Percentiles rank a stretch among this genome's conserved stretches.
Conservation (phyloP, 2,113 vertebrate genomes). For the Archilochus colubris region DNA sequence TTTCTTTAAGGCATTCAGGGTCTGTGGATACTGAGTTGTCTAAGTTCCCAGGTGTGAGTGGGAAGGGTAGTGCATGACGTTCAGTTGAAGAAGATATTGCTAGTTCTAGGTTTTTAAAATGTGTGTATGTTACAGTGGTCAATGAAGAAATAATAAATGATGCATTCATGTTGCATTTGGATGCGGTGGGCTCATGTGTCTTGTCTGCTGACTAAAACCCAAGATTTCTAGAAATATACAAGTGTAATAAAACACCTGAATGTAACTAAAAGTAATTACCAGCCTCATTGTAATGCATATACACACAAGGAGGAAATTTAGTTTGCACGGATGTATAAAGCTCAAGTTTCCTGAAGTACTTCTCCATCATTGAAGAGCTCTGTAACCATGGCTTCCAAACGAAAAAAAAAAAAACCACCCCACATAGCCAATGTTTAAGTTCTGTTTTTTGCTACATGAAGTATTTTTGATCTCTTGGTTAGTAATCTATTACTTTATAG, state of each 20-base stretch:
- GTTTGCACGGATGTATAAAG: neutral
- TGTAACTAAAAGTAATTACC: neutral
- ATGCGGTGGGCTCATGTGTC: neutral
- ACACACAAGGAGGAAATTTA: neutral
- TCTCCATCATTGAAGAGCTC: neutral
- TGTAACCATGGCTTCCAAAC: neutral
- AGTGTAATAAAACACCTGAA: neutral
- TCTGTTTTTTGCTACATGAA: neutral
- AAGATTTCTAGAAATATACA: neutral
- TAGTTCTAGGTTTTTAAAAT: neutral
- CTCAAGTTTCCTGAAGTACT: neutral
- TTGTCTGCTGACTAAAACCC: neutral
- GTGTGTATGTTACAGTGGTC: neutral
- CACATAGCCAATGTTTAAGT: neutral
- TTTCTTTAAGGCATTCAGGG: neutral
- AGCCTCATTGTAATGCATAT: neutral
- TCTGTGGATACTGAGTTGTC: neutral
- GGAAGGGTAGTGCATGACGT: accelerated
- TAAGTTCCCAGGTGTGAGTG: neutral
- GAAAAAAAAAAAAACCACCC: neutral
- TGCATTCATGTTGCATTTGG: neutral
- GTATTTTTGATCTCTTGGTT: neutral
- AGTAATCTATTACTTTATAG: neutral
- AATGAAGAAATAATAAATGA: neutral
- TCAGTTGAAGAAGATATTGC: neutral